phyloP scores from a whole-genome alignment of 1,140 invertebrate species.

The Goniozus legneri region DNA sequence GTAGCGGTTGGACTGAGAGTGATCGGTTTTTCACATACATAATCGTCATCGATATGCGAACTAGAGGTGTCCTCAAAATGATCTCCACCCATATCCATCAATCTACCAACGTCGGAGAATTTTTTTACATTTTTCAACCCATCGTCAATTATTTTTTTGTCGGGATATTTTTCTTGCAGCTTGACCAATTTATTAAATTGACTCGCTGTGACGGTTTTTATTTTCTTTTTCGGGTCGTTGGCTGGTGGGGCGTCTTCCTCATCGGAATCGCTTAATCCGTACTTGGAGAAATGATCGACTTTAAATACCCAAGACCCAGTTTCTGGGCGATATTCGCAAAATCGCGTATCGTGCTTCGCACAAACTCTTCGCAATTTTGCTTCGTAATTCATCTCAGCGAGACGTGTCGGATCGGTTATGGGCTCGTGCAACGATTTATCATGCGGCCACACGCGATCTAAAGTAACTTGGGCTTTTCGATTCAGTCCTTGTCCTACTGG shows the following conservation, averaged over 20 bases:
- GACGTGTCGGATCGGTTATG: slow-evolving; percentile 76
- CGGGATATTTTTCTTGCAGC: too few relatives aligned
- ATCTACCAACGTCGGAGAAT: too few relatives aligned
- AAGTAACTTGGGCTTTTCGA: slow-evolving; percentile 83
- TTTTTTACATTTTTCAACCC: too few relatives aligned
- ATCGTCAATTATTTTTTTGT: too few relatives aligned
- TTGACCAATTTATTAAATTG: too few relatives aligned
- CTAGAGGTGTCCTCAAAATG: too few relatives aligned
- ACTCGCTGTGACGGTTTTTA: slow-evolving; percentile 23
- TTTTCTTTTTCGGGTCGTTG: slow-evolving; percentile 38
- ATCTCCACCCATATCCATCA: too few relatives aligned
- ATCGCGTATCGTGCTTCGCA: slow-evolving; percentile 80
- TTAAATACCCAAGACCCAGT: slow-evolving; percentile 95
- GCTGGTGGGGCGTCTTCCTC: slow-evolving; percentile 64
- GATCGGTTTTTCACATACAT: slow-evolving; percentile 29
- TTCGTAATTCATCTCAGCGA: slow-evolving; percentile 82
- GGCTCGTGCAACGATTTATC: slow-evolving; percentile 79
- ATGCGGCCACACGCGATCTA: slow-evolving; percentile 92
- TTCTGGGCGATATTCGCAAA: slow-evolving; percentile 91
- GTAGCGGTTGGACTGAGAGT: slow-evolving; percentile 55
- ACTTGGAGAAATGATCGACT: slow-evolving; percentile 96
- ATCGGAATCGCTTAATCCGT: slow-evolving; percentile 87
- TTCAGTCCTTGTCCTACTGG: slow-evolving; percentile 85
- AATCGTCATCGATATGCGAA: too few relatives aligned
- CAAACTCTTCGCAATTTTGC: slow-evolving; percentile 81